Evolutionary conservation across 2,888 invertebrate genomes (phyloP).

Genomic region (Tyria jacobaeae): DNA sequence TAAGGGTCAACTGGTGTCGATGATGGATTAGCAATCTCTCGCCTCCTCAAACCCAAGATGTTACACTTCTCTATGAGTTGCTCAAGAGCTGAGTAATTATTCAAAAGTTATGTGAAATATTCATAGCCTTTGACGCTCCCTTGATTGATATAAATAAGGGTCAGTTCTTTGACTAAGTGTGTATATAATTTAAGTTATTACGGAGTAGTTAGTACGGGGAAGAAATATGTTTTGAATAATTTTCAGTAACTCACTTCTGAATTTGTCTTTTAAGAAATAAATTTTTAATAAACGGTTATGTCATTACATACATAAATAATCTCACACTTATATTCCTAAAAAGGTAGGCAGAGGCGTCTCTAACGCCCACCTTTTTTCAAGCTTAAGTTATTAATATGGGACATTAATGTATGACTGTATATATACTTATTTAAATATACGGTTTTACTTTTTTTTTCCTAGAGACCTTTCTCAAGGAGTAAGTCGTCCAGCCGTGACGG

Average conservation of each 20-base stretch:
- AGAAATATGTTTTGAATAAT: not conserved
- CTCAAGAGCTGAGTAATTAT: slow-evolving; percentile 21
- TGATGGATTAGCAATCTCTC: slow-evolving; percentile 27
- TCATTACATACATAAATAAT: too few relatives aligned
- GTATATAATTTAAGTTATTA: slow-evolving; percentile 4
- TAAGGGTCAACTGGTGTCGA: slow-evolving; percentile 21
- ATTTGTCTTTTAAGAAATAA: not conserved
- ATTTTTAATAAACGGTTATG: not conserved
- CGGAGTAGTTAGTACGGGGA: not conserved
- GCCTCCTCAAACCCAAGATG: slow-evolving; percentile 24
- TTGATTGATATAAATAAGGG: slow-evolving; percentile 10
- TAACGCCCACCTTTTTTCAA: too few relatives aligned
- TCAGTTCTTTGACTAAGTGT: not conserved
- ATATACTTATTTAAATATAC: too few relatives aligned
- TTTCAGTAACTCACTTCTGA: not conserved
- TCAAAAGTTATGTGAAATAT: slow-evolving; percentile 17
- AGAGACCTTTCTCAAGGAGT: too few relatives aligned
- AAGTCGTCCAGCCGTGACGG: too few relatives aligned
- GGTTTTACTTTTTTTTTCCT: too few relatives aligned
- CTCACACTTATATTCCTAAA: too few relatives aligned
- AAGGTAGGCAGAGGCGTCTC: too few relatives aligned
- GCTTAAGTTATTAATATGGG: too few relatives aligned
- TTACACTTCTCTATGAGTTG: slow-evolving; percentile 21
- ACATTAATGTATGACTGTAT: too few relatives aligned
- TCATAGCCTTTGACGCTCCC: slow-evolving; percentile 11